Percentiles rank a stretch among this genome's conserved stretches.
phyloP scores from a whole-genome alignment of 2,797 vertebrate species.

The Schizothorax lantsangensis region DNA sequence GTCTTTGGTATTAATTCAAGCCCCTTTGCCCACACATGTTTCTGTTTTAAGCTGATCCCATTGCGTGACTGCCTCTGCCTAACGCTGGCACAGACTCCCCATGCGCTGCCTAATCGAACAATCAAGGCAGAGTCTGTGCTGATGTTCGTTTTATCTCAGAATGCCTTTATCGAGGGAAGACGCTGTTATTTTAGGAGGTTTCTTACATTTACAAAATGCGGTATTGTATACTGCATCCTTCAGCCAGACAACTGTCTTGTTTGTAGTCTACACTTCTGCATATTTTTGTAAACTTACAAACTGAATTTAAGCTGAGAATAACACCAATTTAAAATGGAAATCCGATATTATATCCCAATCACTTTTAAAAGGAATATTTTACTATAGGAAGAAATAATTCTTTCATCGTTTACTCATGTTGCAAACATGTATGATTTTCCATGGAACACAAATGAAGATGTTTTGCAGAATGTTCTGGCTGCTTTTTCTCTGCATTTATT shows the following conservation, averaged over 20 bases:
- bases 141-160: constrained; percentile 71
- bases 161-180: constrained; percentile 73
- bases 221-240: background rate
- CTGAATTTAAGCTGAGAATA: background rate
- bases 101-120: constrained; percentile 68
- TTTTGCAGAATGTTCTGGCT: background rate
- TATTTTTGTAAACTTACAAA: background rate
- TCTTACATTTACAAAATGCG: constrained; percentile 24
- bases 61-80: constrained; percentile 78
- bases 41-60: constrained; percentile 78
- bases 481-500: background rate
- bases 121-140: constrained; percentile 69
- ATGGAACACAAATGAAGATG: background rate
- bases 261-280: background rate
- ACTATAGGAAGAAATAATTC: no score
- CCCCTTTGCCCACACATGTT: constrained; percentile 79
- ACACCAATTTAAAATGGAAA: background rate
- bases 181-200: constrained; percentile 69
- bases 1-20: constrained; percentile 75
- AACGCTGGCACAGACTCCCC: constrained; percentile 69
- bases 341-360: background rate
- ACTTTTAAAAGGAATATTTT: background rate
- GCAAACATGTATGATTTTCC: background rate
- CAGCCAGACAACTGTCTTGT: background rate
- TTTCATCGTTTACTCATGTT: background rate